Base-by-base conservation (phyloP, 2,888 invertebrate genomes). In the Drosophila subquinaria region DNA sequence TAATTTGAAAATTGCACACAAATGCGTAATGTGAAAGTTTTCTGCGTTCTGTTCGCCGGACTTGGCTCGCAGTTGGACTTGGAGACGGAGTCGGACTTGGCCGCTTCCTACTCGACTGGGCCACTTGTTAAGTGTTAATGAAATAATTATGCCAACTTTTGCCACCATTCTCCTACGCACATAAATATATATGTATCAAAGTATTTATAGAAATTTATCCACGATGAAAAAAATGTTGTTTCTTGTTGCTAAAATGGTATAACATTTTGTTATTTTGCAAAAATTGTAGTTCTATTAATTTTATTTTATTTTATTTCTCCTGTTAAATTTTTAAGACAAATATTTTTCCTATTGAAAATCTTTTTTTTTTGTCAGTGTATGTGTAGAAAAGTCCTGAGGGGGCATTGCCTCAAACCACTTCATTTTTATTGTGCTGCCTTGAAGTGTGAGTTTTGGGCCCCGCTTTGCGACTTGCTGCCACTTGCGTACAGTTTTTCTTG, bases 1-100 rank as follows among this genome's bases (percentile, higher is more conserved):
- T 90, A 90, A 89, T 90, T 89, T 90, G 85, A 90, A 89, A 87
- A 90, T 89, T 89, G 85, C 79, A 90, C 78, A 87, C 87, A 89
- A 90, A 84, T 90, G 89, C 89, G 88, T 90, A 90, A 90, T 88
- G 90, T 71, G 81, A 90, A 88, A 90, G 90, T 51, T 90, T 51
- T 73, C 68, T 75, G 69, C 79, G 52, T 55, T 61, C 51, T n/a
- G 52, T 55, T 61, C 48, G 13, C 57, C 55, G 43, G 13, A 33
- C 47, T 47, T 11, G 15, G 11, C 53, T 11, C 27, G 11, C 53
- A 27, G 23, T 47, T 15, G 38, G 51, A 51, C 33, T 51, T 17
- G 35, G 3, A 23, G 23, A 4, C 15, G 4, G n/a, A 51, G 23
- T 50, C 50, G 48, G 60, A 81, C 77, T 76, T 61, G 45, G 42